Base-by-base conservation (phyloP, 1,140 invertebrate species). In the Radopholus similis region DNA sequence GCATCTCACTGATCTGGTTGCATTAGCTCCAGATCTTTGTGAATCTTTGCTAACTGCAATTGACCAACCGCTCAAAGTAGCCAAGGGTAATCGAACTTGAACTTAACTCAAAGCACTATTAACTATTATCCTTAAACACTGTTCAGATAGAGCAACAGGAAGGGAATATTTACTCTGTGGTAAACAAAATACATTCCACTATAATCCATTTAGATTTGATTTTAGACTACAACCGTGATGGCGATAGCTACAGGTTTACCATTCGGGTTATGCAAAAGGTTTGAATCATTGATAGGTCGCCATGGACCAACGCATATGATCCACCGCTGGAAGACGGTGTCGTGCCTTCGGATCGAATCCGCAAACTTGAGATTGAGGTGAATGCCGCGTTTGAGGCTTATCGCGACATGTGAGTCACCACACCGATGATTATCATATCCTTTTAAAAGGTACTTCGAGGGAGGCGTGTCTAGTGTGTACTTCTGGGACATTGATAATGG, bases 361-460 rank as follows among this genome's bases (percentile, higher is more conserved):
- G 96, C 69, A 93, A 93, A 84, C 84, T 99, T 71, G 96, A 99
- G 86, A 88, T 98, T 54, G 94, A 98, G 83, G 95, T 95, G 0
- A 99, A 99, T 86, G 88, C 90, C 83, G 95, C 95, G 11, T 98
- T 99, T 84, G 94, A 98, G 84, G 91, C 95, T 82, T 99, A 97
- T 83, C 88, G 94, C 83, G 95, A 99, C 85, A 93, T 99, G 89
- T 97, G 77, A 72, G 83, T 73, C 47, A 5, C 30, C 47, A 11
- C 21, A 8, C 15, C 47, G 15, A n/a, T 38, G 15, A 30, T 6
- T 15, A 13, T 32, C 11, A 23, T 15, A 18, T 58, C 26, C 23
- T 64, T 21, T 37, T 76, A 73, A 8, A 62, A 86, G 85, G 83
- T 87, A 99, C 85, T 99, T 96, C 84, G 96, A 98, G 85, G 96